A percentile compares a stretch with the other conserved stretches of the same genome.
These are phyloP conservation scores for Periphyllus acericola DNA, from an alignment of 2,888 invertebrate genomes.

Conservation along the genomic window DNA sequence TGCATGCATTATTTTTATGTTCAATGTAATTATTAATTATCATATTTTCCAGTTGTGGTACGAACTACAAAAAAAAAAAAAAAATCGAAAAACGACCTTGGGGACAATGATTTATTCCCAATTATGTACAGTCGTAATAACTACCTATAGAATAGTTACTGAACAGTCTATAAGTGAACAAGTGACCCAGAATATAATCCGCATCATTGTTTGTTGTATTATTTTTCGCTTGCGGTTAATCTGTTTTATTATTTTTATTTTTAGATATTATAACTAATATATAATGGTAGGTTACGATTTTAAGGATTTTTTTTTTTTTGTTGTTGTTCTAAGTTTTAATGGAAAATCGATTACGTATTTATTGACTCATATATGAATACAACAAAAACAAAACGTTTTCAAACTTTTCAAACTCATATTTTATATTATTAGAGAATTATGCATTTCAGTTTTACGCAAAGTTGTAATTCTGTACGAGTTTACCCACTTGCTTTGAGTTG, in stretches of 20 bases:
- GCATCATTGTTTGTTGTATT: constrained; percentile 18
- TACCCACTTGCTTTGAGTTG: too few species aligned
- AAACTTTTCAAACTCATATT: too few species aligned
- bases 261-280: not conserved
- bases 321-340: too few species aligned
- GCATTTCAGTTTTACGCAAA: too few species aligned
- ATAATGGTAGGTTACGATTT: not conserved
- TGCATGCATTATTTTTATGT: not conserved
- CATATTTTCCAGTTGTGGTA: constrained; percentile 32
- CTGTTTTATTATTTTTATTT: not conserved
- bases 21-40: constrained; percentile 36
- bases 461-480: too few species aligned
- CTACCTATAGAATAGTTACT: constrained; percentile 2
- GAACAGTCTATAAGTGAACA: constrained; percentile 17
- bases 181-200: constrained; percentile 32
- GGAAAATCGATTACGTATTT: too few species aligned
- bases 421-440: too few species aligned
- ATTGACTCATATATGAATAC: too few species aligned
- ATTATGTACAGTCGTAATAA: constrained; percentile 33
- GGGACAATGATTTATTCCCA: constrained; percentile 45
- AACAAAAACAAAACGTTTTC: too few species aligned
- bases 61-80: not conserved
- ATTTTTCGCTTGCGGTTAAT: constrained; percentile 7
- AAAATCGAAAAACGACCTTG: constrained; percentile 28
- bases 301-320: too few species aligned